These are phyloP conservation scores for Epinotia brunnichana DNA, from an alignment of 2,888 invertebrate genomes.

Conservation along the genomic window DNA sequence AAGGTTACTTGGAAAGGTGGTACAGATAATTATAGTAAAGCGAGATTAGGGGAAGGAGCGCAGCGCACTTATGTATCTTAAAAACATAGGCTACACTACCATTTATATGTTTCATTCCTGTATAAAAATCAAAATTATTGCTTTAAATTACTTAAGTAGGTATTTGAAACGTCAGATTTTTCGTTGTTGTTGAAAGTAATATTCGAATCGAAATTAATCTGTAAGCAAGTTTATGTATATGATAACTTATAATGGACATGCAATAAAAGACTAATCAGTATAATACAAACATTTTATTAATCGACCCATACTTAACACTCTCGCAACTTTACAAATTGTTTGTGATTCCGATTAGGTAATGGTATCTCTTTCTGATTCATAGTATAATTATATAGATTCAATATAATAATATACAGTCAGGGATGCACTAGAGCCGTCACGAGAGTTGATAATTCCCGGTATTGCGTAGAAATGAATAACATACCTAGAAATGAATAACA, in stretches of 20 bases:
- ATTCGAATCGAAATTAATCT: constrained; percentile 22
- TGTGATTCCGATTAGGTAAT: no score
- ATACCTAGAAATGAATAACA: no score
- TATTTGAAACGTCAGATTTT: constrained; percentile 2
- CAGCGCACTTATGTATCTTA: neutral
- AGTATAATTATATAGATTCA: no score
- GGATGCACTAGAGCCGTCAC: no score
- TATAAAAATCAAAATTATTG: neutral
- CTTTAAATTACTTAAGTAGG: neutral
- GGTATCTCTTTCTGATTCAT: no score
- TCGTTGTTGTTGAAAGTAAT: neutral
- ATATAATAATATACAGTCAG: no score
- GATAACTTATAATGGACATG: constrained; percentile 22
- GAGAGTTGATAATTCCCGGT: no score
- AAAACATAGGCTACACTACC: neutral
- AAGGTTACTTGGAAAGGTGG: neutral
- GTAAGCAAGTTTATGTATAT: constrained; percentile 40
- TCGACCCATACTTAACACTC: neutral
- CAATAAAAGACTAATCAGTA: constrained; percentile 30
- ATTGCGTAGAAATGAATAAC: no score
- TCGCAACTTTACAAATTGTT: neutral
- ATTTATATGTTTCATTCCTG: neutral
- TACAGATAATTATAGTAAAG: neutral
- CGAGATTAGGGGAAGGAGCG: neutral
- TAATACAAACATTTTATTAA: neutral